Conservation (phyloP, 2,113 vertebrate genomes). For the Thermophis baileyi region DNA sequence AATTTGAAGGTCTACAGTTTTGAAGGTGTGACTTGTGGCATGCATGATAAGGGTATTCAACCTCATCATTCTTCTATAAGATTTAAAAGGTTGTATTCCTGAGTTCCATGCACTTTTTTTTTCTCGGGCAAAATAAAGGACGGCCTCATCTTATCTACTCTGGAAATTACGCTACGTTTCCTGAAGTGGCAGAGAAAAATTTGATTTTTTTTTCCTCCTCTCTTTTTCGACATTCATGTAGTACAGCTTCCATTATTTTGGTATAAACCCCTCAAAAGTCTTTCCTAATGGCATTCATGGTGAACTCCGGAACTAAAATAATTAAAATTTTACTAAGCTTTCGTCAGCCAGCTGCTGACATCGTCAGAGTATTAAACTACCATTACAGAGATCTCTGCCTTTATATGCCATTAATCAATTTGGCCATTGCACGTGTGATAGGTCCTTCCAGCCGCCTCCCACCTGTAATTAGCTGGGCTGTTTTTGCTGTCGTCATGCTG, state of each 20-base stretch:
- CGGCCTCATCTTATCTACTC: neutral
- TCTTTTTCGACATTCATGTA: neutral
- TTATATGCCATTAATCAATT: too few species aligned
- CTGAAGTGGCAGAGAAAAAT: neutral
- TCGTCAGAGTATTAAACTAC: too few species aligned
- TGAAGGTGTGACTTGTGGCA: neutral
- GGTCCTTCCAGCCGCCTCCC: too few species aligned
- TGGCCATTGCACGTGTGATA: too few species aligned
- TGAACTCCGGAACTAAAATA: too few species aligned
- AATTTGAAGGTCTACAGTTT: too few species aligned
- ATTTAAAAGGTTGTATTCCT: neutral
- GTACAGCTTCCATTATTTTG: neutral
- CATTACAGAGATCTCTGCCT: too few species aligned
- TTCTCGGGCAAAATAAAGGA: neutral
- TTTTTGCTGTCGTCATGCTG: too few species aligned
- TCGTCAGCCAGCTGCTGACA: too few species aligned
- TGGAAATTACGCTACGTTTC: neutral
- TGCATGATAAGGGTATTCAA: neutral
- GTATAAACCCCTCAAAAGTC: neutral
- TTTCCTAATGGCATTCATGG: neutral
- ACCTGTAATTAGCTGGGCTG: too few species aligned
- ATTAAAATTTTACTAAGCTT: too few species aligned
- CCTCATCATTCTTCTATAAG: neutral
- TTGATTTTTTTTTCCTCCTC: too few species aligned
- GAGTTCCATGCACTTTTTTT: neutral